Evolutionary conservation across 2,888 invertebrate genomes (phyloP).

Genomic region (Geophilus truncorum): DNA sequence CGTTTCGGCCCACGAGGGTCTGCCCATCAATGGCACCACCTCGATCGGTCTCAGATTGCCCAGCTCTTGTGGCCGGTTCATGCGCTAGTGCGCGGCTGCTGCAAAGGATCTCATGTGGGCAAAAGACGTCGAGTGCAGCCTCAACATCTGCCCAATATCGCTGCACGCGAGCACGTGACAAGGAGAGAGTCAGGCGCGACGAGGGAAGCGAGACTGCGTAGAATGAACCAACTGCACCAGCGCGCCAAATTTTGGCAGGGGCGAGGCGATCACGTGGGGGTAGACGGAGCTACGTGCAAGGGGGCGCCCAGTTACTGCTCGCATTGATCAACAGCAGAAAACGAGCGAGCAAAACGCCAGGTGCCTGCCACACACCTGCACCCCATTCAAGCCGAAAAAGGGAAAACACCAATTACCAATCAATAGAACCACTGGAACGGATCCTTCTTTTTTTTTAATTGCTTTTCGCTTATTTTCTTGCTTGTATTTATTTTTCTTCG

Average conservation of each 20-base stretch:
- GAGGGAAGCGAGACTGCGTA: constrained; percentile 7
- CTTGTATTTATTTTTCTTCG: too few relatives aligned
- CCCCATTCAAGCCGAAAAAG: neutral
- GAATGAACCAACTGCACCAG: constrained; percentile 12
- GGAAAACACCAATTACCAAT: neutral
- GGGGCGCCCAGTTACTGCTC: constrained; percentile 14
- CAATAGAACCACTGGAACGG: neutral
- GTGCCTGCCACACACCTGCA: neutral
- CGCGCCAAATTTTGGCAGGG: constrained; percentile 16
- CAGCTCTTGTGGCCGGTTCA: constrained; percentile 20
- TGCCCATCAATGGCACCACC: neutral
- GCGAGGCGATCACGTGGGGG: constrained; percentile 6
- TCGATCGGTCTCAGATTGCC: neutral
- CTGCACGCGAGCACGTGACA: neutral
- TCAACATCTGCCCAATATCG: neutral
- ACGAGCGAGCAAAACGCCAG: constrained; percentile 3
- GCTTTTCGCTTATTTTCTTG: too few relatives aligned
- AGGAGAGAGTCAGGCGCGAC: neutral
- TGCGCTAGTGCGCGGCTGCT: neutral
- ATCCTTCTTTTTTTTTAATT: neutral
- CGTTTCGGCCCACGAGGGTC: neutral
- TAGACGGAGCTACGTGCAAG: neutral
- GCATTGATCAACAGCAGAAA: constrained; percentile 16
- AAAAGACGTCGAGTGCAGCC: constrained; percentile 2
- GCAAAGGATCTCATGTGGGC: neutral